Base-by-base conservation (phyloP, 2,113 vertebrate genomes). In the Oostethus manadensis region DNA sequence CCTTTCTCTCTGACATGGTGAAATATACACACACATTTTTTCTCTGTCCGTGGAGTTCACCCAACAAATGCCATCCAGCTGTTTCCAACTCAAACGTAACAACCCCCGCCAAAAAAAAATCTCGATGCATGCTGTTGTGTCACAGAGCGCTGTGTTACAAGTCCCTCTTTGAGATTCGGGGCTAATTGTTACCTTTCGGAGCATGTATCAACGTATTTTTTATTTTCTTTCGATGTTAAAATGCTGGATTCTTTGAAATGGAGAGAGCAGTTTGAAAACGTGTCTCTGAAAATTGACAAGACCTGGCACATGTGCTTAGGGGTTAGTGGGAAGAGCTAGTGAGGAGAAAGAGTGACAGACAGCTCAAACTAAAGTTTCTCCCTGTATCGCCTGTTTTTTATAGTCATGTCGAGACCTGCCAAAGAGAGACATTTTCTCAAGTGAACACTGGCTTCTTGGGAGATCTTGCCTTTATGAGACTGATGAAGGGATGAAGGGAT, bases 381-480 rank as follows among this genome's bases (percentile, higher is more conserved):
- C 94, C 90, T 94, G 38, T 14, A 42, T 11, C 93, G 93, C 94
- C 93, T 97, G 93, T 89, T 92, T 91, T 87, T 90, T 93, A 90
- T 90, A 94, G 95, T 99, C 96, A 99, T 99, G 97, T 98, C 95
- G 92, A 98, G 97, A 98, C 96, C 96, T 98, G 97, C 94, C 97
- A 94, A 94, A 92, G 92, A 94, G 93, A 96, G 93, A 96, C 91
- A 91, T 92, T 86, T 94, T 93, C 92, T 97, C 94, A 95, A 96
- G 93, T 97, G 95, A 94, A 93, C 91, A 91, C 93, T 94, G 94
- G 93, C 94, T 98, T 97, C 94, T 97, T 93, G 93, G 92, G 92
- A 95, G 92, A 89, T 93, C 96, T 98, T 97, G 96, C 95, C 95
- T 96, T 92, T 94, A 98, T 93, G 65, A 96, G 91, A 93, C 92